Evolutionary conservation across 2,888 invertebrate genomes (phyloP).

Genomic region (Ennomos erosarius): DNA sequence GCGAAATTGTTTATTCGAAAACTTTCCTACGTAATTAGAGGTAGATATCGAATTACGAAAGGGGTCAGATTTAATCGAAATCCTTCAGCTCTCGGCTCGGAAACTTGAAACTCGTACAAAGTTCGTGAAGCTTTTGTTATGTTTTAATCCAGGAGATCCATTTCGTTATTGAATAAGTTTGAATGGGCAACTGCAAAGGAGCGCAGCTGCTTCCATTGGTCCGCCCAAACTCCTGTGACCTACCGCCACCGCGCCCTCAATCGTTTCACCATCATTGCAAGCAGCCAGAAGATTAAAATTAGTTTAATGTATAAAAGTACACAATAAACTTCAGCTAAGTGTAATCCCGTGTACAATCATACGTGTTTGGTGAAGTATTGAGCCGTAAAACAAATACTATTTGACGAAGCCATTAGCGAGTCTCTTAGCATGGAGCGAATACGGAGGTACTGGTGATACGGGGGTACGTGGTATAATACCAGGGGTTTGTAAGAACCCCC

Average conservation of each 20-base stretch:
- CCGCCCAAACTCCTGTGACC: neutral
- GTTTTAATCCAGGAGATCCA: slow-evolving; percentile 20
- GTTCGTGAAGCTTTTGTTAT: slow-evolving; percentile 13
- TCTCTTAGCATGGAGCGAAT: too few relatives aligned
- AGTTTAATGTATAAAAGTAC: too few relatives aligned
- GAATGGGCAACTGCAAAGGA: slow-evolving; percentile 13
- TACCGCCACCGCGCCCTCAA: neutral
- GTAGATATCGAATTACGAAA: neutral
- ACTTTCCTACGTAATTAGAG: neutral
- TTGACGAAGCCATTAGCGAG: too few relatives aligned
- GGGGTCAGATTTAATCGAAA: slow-evolving; percentile 9
- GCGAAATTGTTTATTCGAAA: neutral
- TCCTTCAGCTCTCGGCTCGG: neutral
- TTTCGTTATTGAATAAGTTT: slow-evolving; percentile 22
- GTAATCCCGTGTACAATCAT: neutral
- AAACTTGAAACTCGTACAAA: neutral
- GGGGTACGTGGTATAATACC: too few relatives aligned
- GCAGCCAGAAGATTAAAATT: neutral
- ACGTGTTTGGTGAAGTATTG: too few relatives aligned
- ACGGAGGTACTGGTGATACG: too few relatives aligned
- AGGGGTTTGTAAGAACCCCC: too few relatives aligned
- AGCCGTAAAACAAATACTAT: too few relatives aligned
- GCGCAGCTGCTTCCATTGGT: neutral
- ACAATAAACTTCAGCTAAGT: neutral
- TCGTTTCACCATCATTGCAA: neutral